Evolutionary conservation across 2,797 vertebrate genomes (phyloP), one percentile per base, ranked within the genome.

Genomic region (Acestrorhynchus altus): DNA sequence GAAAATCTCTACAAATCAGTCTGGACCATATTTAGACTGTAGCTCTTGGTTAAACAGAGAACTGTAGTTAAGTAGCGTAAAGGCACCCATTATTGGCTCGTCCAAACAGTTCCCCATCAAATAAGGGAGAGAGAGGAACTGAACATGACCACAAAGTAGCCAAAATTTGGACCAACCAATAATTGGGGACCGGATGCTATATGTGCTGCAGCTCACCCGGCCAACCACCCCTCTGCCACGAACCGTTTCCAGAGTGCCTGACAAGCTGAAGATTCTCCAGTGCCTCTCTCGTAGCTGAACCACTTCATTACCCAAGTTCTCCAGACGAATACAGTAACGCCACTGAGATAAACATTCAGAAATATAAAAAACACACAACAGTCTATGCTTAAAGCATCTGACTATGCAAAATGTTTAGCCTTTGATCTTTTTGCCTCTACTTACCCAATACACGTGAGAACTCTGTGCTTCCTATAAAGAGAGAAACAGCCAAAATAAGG

Each of bases 371-470:
- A 11, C 20, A 12, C 40, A 10, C 13, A 39, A 18, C 3, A 4
- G 24, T 52, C 28, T 5, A 6, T 28, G 26, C 24, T 13, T n/a
- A n/a, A n/a, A n/a, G 31, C 59, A 35, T n/a, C 59, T 12, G 59
- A 61, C 49, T 20, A 8, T 20, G 7, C n/a, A 51, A 51, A 7
- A 18, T 18, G 39, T 31, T 35, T 28, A 16, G 1, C 20, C 44
- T 10, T 59, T 40, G 20, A 39, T 51, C n/a, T 11, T n/a, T 13
- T 24, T 70, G 18, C 8, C 22, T 39, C 8, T 85, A 94, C 97
- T 97, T 87, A 99, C 98, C 98, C 98, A 99, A 83, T 99, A 99
- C 44, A 99, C 98, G 0, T 98, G 97, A n/a, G 97, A 97, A 89
- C 98, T 98, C 90, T 99, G 97, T 73, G 97, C 96, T 91, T 99